Conservation (phyloP, 2,113 vertebrate species). For the Ornithorhynchus anatinus region DNA sequence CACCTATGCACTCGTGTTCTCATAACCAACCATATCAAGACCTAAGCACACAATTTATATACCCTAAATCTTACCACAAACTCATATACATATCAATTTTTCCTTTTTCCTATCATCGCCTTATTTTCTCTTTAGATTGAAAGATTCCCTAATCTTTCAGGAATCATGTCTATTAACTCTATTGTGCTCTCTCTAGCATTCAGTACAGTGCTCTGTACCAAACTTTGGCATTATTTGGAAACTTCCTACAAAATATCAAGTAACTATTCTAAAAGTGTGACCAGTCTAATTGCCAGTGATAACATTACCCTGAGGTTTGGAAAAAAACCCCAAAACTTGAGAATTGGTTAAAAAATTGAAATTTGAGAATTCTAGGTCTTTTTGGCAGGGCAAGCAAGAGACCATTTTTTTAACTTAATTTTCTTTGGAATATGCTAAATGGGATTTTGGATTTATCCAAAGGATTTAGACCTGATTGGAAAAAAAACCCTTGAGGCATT, state of each 20-base stretch:
- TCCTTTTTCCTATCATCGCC: too few species aligned
- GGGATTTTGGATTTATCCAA: constrained; percentile 32
- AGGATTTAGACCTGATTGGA: constrained; percentile 38
- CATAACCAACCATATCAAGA: too few species aligned
- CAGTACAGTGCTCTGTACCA: too few species aligned
- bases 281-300: constrained; percentile 16
- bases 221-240: not conserved
- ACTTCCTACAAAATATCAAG: not conserved
- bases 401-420: constrained; percentile 30
- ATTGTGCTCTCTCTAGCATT: too few species aligned
- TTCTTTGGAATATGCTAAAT: constrained; percentile 41
- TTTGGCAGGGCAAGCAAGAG: constrained; percentile 35
- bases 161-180: too few species aligned
- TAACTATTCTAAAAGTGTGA: constrained; percentile 28
- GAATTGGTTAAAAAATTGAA: constrained; percentile 32
- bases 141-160: too few species aligned
- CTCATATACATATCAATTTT: too few species aligned
- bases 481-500: constrained; percentile 29
- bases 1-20: too few species aligned
- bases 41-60: too few species aligned
- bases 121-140: too few species aligned
- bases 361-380: not conserved
- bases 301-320: constrained; percentile 12
- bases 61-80: too few species aligned
- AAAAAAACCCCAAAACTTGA: constrained; percentile 9